Conservation (phyloP, 2,113 vertebrate species). For the Cololabis saira region DNA sequence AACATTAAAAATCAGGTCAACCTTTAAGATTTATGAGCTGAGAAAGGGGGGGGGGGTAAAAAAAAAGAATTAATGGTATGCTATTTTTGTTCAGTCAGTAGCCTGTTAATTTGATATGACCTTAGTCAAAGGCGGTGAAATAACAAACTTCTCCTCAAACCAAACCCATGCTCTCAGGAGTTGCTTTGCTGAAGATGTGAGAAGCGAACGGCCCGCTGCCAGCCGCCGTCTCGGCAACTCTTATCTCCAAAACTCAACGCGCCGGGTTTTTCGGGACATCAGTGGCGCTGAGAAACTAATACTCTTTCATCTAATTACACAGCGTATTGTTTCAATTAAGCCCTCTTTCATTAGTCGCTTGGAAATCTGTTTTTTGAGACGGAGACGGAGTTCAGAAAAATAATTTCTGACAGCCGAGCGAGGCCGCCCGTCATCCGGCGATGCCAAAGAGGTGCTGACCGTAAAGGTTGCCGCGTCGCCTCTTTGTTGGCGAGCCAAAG, state of each 20-base stretch:
- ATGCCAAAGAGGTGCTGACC: constrained; percentile 16
- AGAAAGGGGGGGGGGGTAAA: constrained; percentile 35
- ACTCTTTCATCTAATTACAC: constrained; percentile 72
- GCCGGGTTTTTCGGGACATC: constrained; percentile 64
- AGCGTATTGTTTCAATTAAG: constrained; percentile 69
- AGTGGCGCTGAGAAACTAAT: constrained; percentile 60
- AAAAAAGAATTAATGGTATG: constrained; percentile 85
- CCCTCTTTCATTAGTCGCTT: constrained; percentile 37
- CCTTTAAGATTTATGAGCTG: constrained; percentile 83
- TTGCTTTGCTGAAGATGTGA: constrained; percentile 62
- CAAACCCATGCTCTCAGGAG: constrained; percentile 73
- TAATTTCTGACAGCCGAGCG: constrained; percentile 36
- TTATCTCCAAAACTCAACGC: constrained; percentile 79
- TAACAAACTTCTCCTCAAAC: constrained; percentile 83
- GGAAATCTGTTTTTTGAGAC: constrained; percentile 57
- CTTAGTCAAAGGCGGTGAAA: constrained; percentile 86
- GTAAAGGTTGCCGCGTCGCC: constrained; percentile 41
- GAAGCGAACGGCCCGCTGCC: constrained; percentile 50
- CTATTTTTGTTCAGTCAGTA: constrained; percentile 86
- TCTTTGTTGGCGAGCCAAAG: constrained; percentile 73
- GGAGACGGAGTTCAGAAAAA: constrained; percentile 41
- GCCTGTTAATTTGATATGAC: constrained; percentile 86
- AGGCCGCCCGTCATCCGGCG: background rate
- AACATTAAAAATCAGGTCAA: constrained; percentile 85
- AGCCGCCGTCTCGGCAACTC: constrained; percentile 47